Base-by-base conservation (phyloP, 1,140 invertebrate genomes). In the Orchesella cincta region DNA sequence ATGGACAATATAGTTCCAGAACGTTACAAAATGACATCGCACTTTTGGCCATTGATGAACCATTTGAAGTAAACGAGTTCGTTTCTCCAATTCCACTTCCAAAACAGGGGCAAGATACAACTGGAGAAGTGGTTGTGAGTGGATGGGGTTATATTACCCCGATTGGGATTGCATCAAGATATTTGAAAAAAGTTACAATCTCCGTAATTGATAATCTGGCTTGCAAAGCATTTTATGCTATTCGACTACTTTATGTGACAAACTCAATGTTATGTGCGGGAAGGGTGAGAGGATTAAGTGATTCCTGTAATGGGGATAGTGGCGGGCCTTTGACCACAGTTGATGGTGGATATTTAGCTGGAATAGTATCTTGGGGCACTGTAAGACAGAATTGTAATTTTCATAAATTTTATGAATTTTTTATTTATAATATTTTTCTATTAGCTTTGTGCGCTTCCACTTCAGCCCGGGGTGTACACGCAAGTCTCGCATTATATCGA, bases 401-500 rank as follows among this genome's bases (percentile, higher is more conserved):
- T 46, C 39, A 46, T 18, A 46, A 46, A 8, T 5, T 46, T 18
- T 8, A 46, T n/a, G n/a, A n/a, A n/a, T n/a, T n/a, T n/a, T n/a
- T 46, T 46, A 5, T 46, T 8, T 46, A 46, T 46, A 18, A 46
- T 46, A 8, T 46, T 46, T 46, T 8, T 46, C 18, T 46, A 5
- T 8, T 46, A 46, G 39, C 39, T 46, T 14, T 57, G 52, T 57
- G 52, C 8, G 23, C 3, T n/a, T 18, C 14, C 3, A n/a, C 8
- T 8, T n/a, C 5, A 18, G 8, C 52, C 52, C 5, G 12, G 12
- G 23, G 52, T 57, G 3, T 18, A n/a, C 23, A 89, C 90, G 0
- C 87, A 89, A 77, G 88, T 93, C 0, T 87, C 89, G 5, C 86
- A 87, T 33, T 92, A 88, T 82, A 74, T 88, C 0, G 76, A 85